Conservation (phyloP, 1,140 invertebrate genomes). For the Macrocentrus cingulum region DNA sequence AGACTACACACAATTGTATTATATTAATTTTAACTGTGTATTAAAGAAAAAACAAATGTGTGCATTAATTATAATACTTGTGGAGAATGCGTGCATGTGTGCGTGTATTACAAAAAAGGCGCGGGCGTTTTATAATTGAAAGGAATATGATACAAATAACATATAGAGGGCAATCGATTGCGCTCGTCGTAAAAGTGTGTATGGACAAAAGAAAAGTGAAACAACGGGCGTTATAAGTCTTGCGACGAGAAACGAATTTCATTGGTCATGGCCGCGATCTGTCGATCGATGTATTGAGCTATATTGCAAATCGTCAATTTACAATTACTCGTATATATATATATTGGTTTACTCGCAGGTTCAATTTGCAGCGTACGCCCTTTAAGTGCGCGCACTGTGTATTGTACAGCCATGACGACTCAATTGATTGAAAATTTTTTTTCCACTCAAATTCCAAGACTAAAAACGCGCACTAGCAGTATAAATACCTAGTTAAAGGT, state of each 20-base stretch:
- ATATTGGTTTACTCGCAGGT: neutral
- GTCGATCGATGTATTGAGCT: neutral
- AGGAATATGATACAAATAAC: neutral
- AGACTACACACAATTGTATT: no score
- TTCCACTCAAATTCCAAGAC: no score
- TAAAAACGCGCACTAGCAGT: no score
- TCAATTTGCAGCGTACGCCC: no score
- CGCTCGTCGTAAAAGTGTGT: constrained; percentile 3
- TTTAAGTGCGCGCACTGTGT: no score
- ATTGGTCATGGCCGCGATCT: constrained; percentile 11
- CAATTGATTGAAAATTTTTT: no score
- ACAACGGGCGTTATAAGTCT: constrained; percentile 5
- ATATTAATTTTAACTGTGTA: no score
- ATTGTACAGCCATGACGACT: no score
- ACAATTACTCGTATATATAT: neutral
- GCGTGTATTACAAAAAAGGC: neutral
- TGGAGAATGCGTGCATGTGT: no score
- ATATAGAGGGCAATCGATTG: constrained; percentile 1
- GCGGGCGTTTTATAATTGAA: neutral
- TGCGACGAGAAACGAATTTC: constrained; percentile 12
- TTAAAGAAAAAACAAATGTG: no score
- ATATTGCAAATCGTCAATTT: constrained; percentile 3
- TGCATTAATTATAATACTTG: no score
- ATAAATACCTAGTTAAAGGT: no score
- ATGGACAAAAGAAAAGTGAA: constrained; percentile 2